These are phyloP conservation scores for Oligia fasciuncula DNA, from an alignment of 2,888 invertebrate genomes.

Conservation along the genomic window DNA sequence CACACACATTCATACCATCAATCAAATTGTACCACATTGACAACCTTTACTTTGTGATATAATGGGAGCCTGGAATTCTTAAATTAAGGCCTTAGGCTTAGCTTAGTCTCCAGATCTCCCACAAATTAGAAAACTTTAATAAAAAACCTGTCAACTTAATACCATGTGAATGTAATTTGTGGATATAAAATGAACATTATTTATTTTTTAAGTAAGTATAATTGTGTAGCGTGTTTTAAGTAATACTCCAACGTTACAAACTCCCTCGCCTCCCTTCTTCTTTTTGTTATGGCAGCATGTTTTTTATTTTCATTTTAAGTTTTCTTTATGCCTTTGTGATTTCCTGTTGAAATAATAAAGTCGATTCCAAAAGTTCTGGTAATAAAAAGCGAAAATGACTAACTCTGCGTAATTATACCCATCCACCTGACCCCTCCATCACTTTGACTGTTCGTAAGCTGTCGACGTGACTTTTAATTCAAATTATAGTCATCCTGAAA, in stretches of 20 bases:
- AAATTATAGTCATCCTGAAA: conserved; percentile 81
- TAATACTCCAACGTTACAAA: background rate
- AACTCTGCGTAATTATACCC: conserved; percentile 35
- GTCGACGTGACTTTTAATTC: conserved; percentile 77
- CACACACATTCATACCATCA: too few species aligned
- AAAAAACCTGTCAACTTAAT: too few species aligned
- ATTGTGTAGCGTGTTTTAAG: background rate
- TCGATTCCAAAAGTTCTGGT: conserved; percentile 14
- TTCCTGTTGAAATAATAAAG: background rate
- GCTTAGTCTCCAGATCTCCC: background rate
- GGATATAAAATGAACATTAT: background rate
- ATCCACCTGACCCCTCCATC: conserved; percentile 38
- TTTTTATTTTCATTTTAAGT: background rate
- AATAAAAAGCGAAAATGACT: conserved; percentile 27
- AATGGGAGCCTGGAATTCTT: background rate
- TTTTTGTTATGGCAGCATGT: background rate
- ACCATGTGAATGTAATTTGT: background rate
- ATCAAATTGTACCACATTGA: background rate
- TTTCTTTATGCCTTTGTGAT: background rate
- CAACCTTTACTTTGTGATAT: background rate
- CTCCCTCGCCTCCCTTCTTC: background rate
- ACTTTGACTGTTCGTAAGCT: conserved; percentile 44
- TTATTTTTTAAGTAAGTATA: background rate
- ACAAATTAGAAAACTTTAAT: background rate
- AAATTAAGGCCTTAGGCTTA: background rate